phyloP scores from a whole-genome alignment of 2,797 vertebrate genomes.

The Hirundo rustica region DNA sequence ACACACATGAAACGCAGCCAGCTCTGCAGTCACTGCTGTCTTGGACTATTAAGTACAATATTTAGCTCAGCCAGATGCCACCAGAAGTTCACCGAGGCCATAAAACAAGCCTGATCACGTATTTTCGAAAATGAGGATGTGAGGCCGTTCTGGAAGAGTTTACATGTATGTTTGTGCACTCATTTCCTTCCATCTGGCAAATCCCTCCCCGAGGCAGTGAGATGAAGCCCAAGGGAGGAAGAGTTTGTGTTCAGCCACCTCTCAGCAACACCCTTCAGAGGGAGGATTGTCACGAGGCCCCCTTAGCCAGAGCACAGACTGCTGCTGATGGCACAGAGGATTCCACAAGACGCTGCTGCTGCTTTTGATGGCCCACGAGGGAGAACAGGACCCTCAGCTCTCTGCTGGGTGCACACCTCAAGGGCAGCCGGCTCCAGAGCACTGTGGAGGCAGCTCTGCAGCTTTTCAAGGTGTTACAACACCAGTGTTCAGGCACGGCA shows the following conservation, averaged over 20 bases:
- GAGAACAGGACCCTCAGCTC: neutral
- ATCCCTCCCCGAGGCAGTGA: neutral
- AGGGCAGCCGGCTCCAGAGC: neutral
- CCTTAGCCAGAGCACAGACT: neutral
- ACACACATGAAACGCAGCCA: conserved; percentile 39
- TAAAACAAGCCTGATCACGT: conserved; percentile 55
- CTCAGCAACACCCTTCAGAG: neutral
- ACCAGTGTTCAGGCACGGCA: neutral
- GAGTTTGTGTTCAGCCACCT: neutral
- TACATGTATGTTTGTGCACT: neutral
- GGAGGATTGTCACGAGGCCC: neutral
- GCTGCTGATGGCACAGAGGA: accelerated
- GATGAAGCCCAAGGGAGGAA: neutral
- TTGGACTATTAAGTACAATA: conserved; percentile 61
- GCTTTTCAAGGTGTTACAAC: neutral
- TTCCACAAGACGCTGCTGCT: neutral
- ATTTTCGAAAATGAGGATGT: neutral
- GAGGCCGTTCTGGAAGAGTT: conserved; percentile 61
- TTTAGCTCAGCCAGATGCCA: conserved; percentile 63
- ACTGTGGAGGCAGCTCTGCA: neutral
- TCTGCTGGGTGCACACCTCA: neutral
- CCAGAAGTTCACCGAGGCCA: conserved; percentile 48
- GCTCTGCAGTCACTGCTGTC: conserved; percentile 40
- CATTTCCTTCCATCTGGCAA: conserved; percentile 42
- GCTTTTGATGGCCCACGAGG: neutral